A percentile compares a stretch with the other conserved stretches of the same genome.
phyloP scores from a whole-genome alignment of 2,888 invertebrate species.

The Ornithoptera priamus region DNA sequence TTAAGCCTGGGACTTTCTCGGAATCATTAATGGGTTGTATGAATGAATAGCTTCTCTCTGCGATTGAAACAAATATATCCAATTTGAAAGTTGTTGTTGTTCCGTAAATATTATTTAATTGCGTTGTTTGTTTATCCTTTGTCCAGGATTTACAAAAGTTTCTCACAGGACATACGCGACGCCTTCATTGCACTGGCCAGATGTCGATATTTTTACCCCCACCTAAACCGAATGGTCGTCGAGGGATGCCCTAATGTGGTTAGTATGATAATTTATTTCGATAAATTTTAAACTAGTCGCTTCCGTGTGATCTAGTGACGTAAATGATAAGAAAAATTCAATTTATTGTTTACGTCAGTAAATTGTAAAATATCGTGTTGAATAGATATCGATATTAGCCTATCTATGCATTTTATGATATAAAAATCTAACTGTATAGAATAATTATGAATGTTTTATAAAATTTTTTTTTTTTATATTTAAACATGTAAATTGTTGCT shows the following conservation, averaged over 20 bases:
- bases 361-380: background rate
- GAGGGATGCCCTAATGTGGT: slow-evolving; percentile 39
- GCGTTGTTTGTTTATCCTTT: slow-evolving; percentile 6
- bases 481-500: no score
- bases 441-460: no score
- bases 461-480: no score
- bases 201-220: slow-evolving; percentile 54
- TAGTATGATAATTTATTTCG: slow-evolving; percentile 7
- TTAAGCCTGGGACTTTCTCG: no score
- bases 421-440: no score
- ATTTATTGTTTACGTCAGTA: background rate
- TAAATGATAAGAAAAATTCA: background rate
- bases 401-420: background rate
- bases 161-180: slow-evolving; percentile 41
- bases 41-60: no score
- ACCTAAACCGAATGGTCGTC: slow-evolving; percentile 50
- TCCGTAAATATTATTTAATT: no score
- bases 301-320: background rate
- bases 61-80: no score
- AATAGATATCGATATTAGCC: background rate
- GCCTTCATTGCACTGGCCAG: slow-evolving; percentile 58
- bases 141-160: slow-evolving; percentile 42
- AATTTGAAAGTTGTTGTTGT: no score
- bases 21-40: no score
- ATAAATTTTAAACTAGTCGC: background rate